phyloP scores from a whole-genome alignment of 1,140 invertebrate species.

The Rhopalosiphum padi region DNA sequence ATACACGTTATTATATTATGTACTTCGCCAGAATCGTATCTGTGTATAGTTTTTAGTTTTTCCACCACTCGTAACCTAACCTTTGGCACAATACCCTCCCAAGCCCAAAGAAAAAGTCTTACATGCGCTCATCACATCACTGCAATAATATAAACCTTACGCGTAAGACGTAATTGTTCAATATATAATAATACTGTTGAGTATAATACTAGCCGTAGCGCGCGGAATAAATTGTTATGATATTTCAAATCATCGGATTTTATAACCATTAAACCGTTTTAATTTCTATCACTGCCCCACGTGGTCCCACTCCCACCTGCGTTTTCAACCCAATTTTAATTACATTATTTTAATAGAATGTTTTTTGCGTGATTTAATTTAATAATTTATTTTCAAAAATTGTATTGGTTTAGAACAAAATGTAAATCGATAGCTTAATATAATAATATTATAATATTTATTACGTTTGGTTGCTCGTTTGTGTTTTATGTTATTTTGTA shows the following conservation, averaged over 20 bases:
- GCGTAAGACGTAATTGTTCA: neutral
- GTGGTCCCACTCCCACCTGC: neutral
- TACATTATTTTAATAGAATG: neutral
- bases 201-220: neutral
- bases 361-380: neutral
- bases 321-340: neutral
- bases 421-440: neutral
- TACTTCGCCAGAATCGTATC: neutral
- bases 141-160: neutral
- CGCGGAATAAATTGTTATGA: neutral
- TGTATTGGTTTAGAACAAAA: neutral
- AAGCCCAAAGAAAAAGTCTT: neutral
- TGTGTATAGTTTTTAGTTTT: neutral
- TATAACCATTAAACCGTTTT: neutral
- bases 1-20: too few species aligned
- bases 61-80: neutral
- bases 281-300: neutral
- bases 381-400: neutral
- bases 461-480: neutral
- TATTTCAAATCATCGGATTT: neutral
- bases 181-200: neutral
- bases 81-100: neutral
- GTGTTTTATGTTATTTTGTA: slow-evolving; percentile 13
- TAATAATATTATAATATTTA: neutral
- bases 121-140: neutral